These are phyloP conservation scores for Leptopterna dolabrata DNA, from an alignment of 2,888 invertebrate species.

Conservation along the genomic window DNA sequence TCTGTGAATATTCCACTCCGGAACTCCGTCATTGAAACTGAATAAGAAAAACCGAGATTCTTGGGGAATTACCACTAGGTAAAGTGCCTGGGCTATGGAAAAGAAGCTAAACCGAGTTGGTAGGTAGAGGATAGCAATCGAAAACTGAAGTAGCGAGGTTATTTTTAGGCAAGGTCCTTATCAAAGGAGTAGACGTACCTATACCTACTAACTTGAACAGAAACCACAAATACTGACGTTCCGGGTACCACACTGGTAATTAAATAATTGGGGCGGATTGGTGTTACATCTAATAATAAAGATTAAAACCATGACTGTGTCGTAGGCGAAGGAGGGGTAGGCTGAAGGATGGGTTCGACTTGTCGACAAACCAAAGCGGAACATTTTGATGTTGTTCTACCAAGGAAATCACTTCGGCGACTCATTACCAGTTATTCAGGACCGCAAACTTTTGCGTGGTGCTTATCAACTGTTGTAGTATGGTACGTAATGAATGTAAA, in stretches of 20 bases:
- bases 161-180: neutral
- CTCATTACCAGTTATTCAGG: neutral
- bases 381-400: neutral
- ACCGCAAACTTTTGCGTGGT: neutral
- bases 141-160: neutral
- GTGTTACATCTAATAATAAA: slow-evolving; percentile 44
- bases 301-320: slow-evolving; percentile 35
- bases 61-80: too few relatives aligned
- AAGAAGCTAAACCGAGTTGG: too few relatives aligned
- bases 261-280: neutral
- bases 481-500: neutral
- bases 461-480: neutral
- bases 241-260: neutral
- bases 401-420: neutral
- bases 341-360: slow-evolving; percentile 3
- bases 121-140: too few relatives aligned
- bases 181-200: neutral
- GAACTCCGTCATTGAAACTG: too few relatives aligned
- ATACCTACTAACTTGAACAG: neutral
- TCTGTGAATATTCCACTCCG: too few relatives aligned
- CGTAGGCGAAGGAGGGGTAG: slow-evolving; percentile 49
- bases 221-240: neutral
- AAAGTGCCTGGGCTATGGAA: too few relatives aligned
- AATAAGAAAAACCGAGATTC: too few relatives aligned
- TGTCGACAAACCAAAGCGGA: neutral